Evolutionary conservation across 2,797 vertebrate species (phyloP).

Genomic region (Clarias platycephalus): DNA sequence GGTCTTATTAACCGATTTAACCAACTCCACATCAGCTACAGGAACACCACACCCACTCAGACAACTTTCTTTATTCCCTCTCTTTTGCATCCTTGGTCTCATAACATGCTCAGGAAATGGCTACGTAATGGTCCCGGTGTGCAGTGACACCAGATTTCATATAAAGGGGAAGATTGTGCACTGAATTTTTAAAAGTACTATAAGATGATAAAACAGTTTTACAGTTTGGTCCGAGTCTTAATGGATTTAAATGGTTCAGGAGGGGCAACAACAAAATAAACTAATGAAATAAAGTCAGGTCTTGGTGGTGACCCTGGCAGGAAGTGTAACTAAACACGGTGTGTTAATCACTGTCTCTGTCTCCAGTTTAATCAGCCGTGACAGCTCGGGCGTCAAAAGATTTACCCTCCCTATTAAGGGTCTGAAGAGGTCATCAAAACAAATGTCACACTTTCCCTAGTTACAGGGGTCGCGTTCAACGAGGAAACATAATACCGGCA

Average conservation of each 20-base stretch:
- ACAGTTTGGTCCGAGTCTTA: not conserved
- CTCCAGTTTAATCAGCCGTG: slow-evolving; percentile 50
- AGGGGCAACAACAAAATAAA: not conserved
- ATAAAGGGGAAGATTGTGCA: not conserved
- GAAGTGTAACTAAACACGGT: slow-evolving; percentile 47
- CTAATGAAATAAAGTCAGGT: not conserved
- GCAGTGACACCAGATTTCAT: not conserved
- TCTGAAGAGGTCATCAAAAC: slow-evolving; percentile 54
- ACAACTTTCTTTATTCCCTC: not conserved
- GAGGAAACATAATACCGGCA: not conserved
- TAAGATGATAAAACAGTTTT: not conserved
- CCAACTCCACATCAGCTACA: not conserved
- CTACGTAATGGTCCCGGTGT: not conserved
- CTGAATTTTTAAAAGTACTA: not conserved
- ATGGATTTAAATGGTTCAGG: not conserved
- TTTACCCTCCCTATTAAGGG: slow-evolving; percentile 41
- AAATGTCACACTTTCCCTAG: slow-evolving; percentile 36
- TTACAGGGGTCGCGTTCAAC: not conserved
- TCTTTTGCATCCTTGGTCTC: not conserved
- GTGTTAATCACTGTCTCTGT: slow-evolving; percentile 46
- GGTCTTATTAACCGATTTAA: not conserved
- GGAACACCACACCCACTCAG: not conserved
- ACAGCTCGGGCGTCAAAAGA: slow-evolving; percentile 33
- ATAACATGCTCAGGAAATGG: not conserved
- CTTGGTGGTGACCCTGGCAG: not conserved